Evolutionary conservation across 2,113 vertebrate species (phyloP).

Genomic region (Callionymus lyra): DNA sequence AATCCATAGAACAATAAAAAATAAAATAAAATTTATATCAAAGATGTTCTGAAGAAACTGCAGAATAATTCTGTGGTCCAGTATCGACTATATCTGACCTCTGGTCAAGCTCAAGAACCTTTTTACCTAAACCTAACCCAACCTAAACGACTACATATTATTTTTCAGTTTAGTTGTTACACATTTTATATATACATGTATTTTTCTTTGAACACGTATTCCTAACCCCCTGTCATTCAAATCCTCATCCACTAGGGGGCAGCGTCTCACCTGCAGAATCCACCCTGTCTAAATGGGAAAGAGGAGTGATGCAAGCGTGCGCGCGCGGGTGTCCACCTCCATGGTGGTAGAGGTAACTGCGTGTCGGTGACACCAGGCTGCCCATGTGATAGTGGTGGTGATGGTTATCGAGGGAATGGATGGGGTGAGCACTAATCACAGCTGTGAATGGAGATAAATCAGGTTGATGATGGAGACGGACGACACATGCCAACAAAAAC

Average conservation of each 20-base stretch:
- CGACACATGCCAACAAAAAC: conserved; percentile 58
- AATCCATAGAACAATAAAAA: too few species aligned
- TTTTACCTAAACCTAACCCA: too few species aligned
- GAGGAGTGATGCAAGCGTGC: conserved; percentile 75
- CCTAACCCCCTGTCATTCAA: not conserved
- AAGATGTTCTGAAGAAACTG: too few species aligned
- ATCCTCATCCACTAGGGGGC: conserved; percentile 30
- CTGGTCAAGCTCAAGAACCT: too few species aligned
- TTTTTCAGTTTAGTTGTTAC: too few species aligned
- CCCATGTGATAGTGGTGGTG: conserved; percentile 97
- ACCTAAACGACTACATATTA: too few species aligned
- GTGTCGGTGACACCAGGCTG: conserved; percentile 88
- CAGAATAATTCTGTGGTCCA: too few species aligned
- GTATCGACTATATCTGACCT: too few species aligned
- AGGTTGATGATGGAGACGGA: conserved; percentile 13
- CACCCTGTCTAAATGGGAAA: conserved; percentile 93
- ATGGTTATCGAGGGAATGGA: conserved; percentile 99
- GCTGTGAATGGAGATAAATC: conserved; percentile 85
- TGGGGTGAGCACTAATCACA: conserved; percentile 99
- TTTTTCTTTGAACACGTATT: too few species aligned
- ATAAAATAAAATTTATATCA: too few species aligned
- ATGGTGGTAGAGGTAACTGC: conserved; percentile 88
- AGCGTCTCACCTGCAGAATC: conserved; percentile 88
- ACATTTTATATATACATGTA: too few species aligned
- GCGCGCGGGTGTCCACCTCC: conserved; percentile 64